Conservation (phyloP, 2,113 vertebrate species). For the Bos taurus region ARS-UCD2.0 NC_037336.1:1077501-1078000, state of each 20-base stretch:
- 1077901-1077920: neutral
- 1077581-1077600: neutral
- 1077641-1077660: neutral
- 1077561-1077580: neutral
- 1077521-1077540: neutral
- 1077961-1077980: neutral
- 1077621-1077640: neutral
- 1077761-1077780: neutral
- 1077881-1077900: neutral
- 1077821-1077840: neutral
- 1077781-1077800: neutral
- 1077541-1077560: neutral
- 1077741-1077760: neutral
- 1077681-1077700: neutral
- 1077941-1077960: neutral
- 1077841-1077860: neutral
- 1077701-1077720: neutral
- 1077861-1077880: neutral
- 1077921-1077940: rapidly evolving
- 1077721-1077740: neutral
- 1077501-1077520: neutral
- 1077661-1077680: neutral
- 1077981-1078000: neutral
- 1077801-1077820: neutral
- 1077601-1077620: neutral